Conservation (phyloP, 2,797 vertebrate species). For the Spinus olivaceus region DNA sequence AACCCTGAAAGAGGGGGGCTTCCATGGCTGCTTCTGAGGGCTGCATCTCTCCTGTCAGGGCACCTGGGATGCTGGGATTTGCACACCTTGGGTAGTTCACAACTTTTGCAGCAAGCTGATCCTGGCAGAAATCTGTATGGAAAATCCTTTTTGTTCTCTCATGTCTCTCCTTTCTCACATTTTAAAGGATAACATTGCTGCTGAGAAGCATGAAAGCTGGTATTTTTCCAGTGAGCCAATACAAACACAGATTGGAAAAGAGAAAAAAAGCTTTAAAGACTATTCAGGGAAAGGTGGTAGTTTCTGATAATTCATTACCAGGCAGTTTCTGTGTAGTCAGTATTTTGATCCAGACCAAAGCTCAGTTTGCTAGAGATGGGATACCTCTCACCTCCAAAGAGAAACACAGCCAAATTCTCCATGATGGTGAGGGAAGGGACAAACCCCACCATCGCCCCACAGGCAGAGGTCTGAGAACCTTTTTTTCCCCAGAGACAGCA, state of each 20-base stretch:
- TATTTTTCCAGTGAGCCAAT: constrained; percentile 25
- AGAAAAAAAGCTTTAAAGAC: neutral
- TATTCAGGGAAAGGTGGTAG: neutral
- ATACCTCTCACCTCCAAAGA: neutral
- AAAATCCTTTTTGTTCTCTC: neutral
- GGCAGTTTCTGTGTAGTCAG: neutral
- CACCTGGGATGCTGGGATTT: neutral
- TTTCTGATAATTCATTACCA: neutral
- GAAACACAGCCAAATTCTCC: neutral
- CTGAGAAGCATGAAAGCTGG: neutral
- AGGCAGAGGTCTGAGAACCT: neutral
- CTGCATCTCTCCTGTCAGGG: neutral
- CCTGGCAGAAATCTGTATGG: neutral
- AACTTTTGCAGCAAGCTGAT: neutral
- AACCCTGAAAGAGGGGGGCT: neutral
- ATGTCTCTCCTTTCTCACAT: neutral
- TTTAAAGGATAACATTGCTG: neutral
- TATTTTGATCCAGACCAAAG: neutral
- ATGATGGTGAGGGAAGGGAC: neutral
- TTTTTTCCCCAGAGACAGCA: neutral
- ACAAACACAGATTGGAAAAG: neutral
- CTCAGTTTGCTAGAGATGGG: neutral
- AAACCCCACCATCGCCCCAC: neutral
- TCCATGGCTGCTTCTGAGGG: neutral
- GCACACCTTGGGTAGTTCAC: neutral